Evolutionary conservation across 2,888 invertebrate species (phyloP), one percentile per base, ranked within the genome.

Genomic region (Enchytraeus crypticus): DNA sequence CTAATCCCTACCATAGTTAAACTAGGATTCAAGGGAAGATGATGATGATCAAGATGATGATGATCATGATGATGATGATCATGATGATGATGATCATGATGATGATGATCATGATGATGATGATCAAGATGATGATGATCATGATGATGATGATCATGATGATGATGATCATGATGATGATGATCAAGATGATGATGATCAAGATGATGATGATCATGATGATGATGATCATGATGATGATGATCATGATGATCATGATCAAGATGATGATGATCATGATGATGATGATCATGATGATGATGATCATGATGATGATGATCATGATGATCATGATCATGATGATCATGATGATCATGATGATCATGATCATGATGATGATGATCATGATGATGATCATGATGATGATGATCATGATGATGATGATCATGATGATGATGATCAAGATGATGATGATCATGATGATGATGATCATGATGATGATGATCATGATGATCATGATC

Each of bases 81-180:
- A n/a, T 43, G 43, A n/a, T 43, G 43, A n/a, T 43, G 18, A n/a
- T 43, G 43, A n/a, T 43, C 11, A n/a, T 43, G 43, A n/a, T 43
- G 43, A n/a, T 43, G 32, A 14, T 3, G 32, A 34, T 54, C 32
- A 34, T 54, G 33, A 34, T 34, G 32, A 34, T 54, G 54, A 5
- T 32, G 32, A 34, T 54, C 32, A 34, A 32, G 54, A 34, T 54
- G 32, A 5, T 32, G 54, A 34, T 54, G 54, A 34, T 54, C 32
- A 34, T 54, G 54, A 34, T 54, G 54, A 34, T 32, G 54, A 34
- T 54, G 54, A 34, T 54, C 8, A 3, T 54, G 54, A 34, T 54
- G 54, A 34, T 54, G 54, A 34, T 54, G 33, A 38, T 54, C 33
- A 21, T 21, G 54, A 33, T 53, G 53, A 33, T 29, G 53, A 23